Base-by-base conservation (phyloP, 2,888 invertebrate species). In the Quadriops clusia region DNA sequence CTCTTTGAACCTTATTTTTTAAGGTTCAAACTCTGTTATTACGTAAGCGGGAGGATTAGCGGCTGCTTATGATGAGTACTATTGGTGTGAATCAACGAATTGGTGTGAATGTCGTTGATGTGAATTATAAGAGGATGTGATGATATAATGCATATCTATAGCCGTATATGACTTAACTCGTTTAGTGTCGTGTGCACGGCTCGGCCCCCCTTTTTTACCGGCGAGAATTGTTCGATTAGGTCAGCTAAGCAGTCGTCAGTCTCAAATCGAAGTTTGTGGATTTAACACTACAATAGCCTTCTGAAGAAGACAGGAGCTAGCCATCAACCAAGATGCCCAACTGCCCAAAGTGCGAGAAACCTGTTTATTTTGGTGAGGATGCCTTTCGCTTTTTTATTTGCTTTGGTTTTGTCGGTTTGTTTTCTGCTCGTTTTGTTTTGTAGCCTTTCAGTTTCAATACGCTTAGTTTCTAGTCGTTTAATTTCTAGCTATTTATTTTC, bases 351-450 rank as follows among this genome's bases (percentile, higher is more conserved):
- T 71, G 71, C 50, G 60, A 64, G 13, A 70, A 71, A 55, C 68
- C 70, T 15, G 70, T 72, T 25, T 71, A 71, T 50, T 72, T 71
- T 48, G 71, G 70, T 70, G 48, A 59, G 67, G n/a, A n/a, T n/a
- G n/a, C n/a, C n/a, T n/a, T n/a, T n/a, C n/a, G n/a, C n/a, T n/a
- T n/a, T n/a, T n/a, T n/a, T n/a, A n/a, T n/a, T n/a, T n/a, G n/a
- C n/a, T n/a, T n/a, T n/a, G n/a, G n/a, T n/a, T n/a, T n/a, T n/a
- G n/a, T n/a, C n/a, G n/a, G n/a, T n/a, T n/a, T n/a, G n/a, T n/a
- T n/a, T n/a, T n/a, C n/a, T n/a, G n/a, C n/a, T n/a, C n/a, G n/a
- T n/a, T n/a, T n/a, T n/a, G n/a, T n/a, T n/a, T n/a, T n/a, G n/a
- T n/a, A n/a, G n/a, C n/a, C n/a, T n/a, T n/a, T n/a, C n/a, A n/a